Base-by-base conservation (phyloP, 2,888 invertebrate species). In the Caenorhabditis becei region DNA sequence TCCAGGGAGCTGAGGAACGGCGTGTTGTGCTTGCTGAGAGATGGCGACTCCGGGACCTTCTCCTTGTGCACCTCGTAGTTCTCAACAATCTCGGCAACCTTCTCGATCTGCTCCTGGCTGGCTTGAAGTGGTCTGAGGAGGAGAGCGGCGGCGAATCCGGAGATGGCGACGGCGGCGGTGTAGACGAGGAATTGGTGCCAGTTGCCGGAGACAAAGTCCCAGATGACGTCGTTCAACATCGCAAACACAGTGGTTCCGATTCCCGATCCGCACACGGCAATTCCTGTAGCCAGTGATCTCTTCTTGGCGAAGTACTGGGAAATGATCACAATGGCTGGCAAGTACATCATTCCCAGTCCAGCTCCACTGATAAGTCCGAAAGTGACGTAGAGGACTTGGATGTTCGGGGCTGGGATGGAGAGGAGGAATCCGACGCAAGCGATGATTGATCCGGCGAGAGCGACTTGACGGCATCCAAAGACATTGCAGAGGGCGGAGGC, bases 271-370 rank as follows among this genome's bases (percentile, higher is more conserved):
- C 96, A 96, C 3, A 96, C 96, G 0, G 96, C 96, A 77, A 97
- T 95, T 16, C 97, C 98, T 14, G 90, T 99, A 3, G 99, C 98
- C 87, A 98, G 94, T 32, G 97, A 96, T 75, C 98, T 94, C 88
- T 94, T 94, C 88, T 95, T 95, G 91, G 98, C 97, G 91, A 99
- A 99, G 93, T 98, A 99, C 86, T 95, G 95, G 0, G 97, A 96
- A 35, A 99, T 97, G 91, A 96, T 96, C 67, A 99, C 97, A 87
- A 99, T 97, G 61, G 98, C 97, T 0, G 99, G 98, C 70, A 99
- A 93, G 92, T 98, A 99, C 91, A 99, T 97, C 83, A 99, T 94
- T 0, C 98, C 98, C 89, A 98, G 96, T 24, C 98, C 98, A 62
- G 97, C 92, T 51, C 97, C 97, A 77, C 96, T 94, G 79, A 97